Conservation (phyloP, 2,797 vertebrate species). For the Rhinatrema bivittatum region DNA sequence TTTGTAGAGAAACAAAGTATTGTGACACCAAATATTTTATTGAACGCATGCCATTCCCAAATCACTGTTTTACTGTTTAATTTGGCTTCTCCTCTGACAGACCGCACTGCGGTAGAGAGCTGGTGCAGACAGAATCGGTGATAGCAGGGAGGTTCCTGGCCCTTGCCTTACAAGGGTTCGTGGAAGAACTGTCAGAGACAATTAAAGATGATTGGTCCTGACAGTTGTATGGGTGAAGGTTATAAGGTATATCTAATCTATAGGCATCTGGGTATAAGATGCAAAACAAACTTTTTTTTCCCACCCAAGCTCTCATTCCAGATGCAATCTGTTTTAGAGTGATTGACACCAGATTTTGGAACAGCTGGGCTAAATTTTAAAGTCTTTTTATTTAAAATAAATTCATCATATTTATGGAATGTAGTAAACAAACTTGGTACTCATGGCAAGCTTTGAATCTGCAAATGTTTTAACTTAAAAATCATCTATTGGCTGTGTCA, state of each 20-base stretch:
- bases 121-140: slow-evolving; percentile 4
- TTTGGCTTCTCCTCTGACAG: slow-evolving; percentile 34
- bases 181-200: slow-evolving; percentile 29
- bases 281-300: slow-evolving; percentile 35
- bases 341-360: slow-evolving; percentile 37
- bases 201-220: slow-evolving; percentile 37
- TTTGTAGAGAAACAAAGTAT: too few relatives aligned
- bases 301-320: slow-evolving; percentile 38
- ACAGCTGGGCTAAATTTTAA: slow-evolving; percentile 39
- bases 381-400: slow-evolving; percentile 48
- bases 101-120: neutral
- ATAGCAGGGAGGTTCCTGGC: slow-evolving; percentile 28
- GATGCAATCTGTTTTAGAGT: slow-evolving; percentile 28
- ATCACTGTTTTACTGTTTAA: slow-evolving; percentile 25
- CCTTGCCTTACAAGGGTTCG: slow-evolving; percentile 16
- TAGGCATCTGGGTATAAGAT: slow-evolving; percentile 42
- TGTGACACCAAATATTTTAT: slow-evolving; percentile 1
- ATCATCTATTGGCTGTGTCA: slow-evolving; percentile 13
- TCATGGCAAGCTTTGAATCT: slow-evolving; percentile 42
- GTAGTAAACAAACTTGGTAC: slow-evolving; percentile 44
- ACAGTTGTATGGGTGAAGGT: slow-evolving; percentile 43
- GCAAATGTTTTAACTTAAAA: slow-evolving; percentile 37
- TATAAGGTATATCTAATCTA: slow-evolving; percentile 44
- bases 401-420: slow-evolving; percentile 50
- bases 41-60: slow-evolving; percentile 26